A percentile compares a stretch with the other conserved stretches of the same genome.
Evolutionary conservation across 2,888 invertebrate genomes (phyloP).

Genomic region (Lasioglossum marginatum): DNA sequence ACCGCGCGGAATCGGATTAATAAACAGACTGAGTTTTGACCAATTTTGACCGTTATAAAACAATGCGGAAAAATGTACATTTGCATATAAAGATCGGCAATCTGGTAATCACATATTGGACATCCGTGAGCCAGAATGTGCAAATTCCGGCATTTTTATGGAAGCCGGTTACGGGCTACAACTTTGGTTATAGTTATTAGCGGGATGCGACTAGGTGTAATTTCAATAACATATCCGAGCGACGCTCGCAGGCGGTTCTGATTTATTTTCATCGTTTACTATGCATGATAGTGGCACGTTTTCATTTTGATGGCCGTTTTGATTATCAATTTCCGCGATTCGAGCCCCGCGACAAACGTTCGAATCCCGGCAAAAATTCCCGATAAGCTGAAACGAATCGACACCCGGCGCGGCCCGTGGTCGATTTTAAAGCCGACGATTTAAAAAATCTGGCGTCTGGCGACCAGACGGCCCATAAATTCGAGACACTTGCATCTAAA

Average conservation of each 20-base stretch:
- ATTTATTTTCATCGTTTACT: slow-evolving; percentile 24
- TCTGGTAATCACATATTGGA: neutral
- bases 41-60: neutral
- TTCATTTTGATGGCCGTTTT: slow-evolving; percentile 5
- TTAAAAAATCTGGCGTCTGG: slow-evolving; percentile 28
- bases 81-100: neutral
- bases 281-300: slow-evolving; percentile 2
- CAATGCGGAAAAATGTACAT: neutral
- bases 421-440: slow-evolving; percentile 16
- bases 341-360: neutral
- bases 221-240: neutral
- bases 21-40: neutral
- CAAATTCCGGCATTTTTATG: neutral
- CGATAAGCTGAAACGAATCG: slow-evolving; percentile 24
- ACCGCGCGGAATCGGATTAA: neutral
- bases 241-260: neutral
- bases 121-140: neutral
- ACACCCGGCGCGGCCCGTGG: neutral
- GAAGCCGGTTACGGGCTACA: neutral
- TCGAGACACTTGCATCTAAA: slow-evolving; percentile 36
- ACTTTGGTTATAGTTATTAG: slow-evolving; percentile 10
- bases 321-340: slow-evolving; percentile 33
- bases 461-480: slow-evolving; percentile 31
- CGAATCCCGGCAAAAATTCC: neutral
- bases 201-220: neutral